These are phyloP conservation scores for Rhyzopertha dominica DNA, from an alignment of 1,140 invertebrate species.

Conservation along the genomic window DNA sequence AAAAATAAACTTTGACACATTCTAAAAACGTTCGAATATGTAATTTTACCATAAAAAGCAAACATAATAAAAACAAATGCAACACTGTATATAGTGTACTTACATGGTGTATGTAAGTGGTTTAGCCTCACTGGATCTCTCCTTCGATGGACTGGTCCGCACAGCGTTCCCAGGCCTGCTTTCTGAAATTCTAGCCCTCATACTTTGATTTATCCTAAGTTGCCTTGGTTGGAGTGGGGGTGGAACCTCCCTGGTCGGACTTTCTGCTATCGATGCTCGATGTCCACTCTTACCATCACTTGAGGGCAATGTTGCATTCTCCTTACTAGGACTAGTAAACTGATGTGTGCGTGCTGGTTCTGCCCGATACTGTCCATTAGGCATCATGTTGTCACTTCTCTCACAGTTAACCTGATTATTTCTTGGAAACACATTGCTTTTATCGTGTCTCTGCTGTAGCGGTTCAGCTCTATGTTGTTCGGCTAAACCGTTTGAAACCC, in stretches of 20 bases:
- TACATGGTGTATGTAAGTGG: slow-evolving; percentile 25
- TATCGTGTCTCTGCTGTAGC: slow-evolving; percentile 26
- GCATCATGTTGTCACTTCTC: slow-evolving; percentile 13
- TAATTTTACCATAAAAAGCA: too few relatives aligned
- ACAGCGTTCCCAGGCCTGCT: slow-evolving; percentile 14
- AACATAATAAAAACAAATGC: too few relatives aligned
- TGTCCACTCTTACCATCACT: slow-evolving; percentile 18
- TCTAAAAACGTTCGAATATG: too few relatives aligned
- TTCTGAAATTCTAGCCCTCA: slow-evolving; percentile 38
- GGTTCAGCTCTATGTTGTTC: slow-evolving; percentile 36
- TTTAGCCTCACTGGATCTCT: slow-evolving; percentile 23
- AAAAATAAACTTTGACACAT: too few relatives aligned
- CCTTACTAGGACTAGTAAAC: too few relatives aligned
- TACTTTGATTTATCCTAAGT: slow-evolving; percentile 42
- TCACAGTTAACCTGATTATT: slow-evolving; percentile 1
- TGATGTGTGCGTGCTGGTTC: too few relatives aligned
- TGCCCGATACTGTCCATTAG: too few relatives aligned
- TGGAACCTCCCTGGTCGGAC: slow-evolving; percentile 28
- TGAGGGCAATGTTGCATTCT: too few relatives aligned
- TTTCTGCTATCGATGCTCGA: slow-evolving; percentile 31
- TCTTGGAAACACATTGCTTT: too few relatives aligned
- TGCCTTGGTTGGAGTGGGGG: slow-evolving; percentile 43
- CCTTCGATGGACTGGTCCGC: slow-evolving; percentile 25
- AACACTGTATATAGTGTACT: too few relatives aligned
- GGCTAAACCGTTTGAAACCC: slow-evolving; percentile 29